Evolutionary conservation across 2,888 invertebrate genomes (phyloP).

Genomic region (Phyllotreta striolata): DNA sequence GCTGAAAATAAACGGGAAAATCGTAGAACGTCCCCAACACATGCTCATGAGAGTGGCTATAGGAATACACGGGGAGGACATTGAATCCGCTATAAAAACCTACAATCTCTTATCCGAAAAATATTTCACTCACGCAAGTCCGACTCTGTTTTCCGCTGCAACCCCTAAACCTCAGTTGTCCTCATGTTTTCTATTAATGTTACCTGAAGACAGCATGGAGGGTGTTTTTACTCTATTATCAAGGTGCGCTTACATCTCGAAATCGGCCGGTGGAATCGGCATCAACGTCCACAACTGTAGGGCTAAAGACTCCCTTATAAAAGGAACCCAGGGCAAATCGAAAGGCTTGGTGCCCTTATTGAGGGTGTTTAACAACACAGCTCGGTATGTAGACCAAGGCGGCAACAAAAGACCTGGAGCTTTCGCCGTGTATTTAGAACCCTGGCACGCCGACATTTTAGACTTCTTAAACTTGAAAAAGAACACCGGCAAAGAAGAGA

Average conservation of each 20-base stretch:
- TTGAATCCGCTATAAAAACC: conserved; percentile 92
- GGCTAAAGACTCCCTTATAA: conserved; percentile 89
- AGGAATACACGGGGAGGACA: conserved; percentile 92
- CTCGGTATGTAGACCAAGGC: conserved; percentile 96
- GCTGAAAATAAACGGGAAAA: conserved; percentile 88
- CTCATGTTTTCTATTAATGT: conserved; percentile 93
- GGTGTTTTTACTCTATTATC: conserved; percentile 93
- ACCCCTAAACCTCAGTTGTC: conserved; percentile 92
- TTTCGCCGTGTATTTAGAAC: conserved; percentile 97
- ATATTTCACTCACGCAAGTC: conserved; percentile 98
- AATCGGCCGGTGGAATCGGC: conserved; percentile 97
- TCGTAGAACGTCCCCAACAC: conserved; percentile 96
- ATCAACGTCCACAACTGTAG: conserved; percentile 95
- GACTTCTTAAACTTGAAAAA: conserved; percentile 94
- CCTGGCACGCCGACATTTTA: conserved; percentile 98
- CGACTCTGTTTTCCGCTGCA: conserved; percentile 95
- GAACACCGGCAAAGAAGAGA: conserved; percentile 88
- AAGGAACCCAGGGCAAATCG: conserved; percentile 92
- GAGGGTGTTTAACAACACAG: conserved; percentile 93
- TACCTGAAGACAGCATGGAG: conserved; percentile 94
- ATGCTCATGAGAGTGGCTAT: conserved; percentile 98
- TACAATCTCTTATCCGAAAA: conserved; percentile 94
- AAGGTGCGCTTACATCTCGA: conserved; percentile 94
- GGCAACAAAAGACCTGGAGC: conserved; percentile 98
- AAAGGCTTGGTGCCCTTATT: conserved; percentile 97